Percentiles rank a stretch among this genome's conserved stretches.
These are phyloP conservation scores for Phocides pigmalion DNA, from an alignment of 1,140 invertebrate species.

Conservation along the genomic window DNA sequence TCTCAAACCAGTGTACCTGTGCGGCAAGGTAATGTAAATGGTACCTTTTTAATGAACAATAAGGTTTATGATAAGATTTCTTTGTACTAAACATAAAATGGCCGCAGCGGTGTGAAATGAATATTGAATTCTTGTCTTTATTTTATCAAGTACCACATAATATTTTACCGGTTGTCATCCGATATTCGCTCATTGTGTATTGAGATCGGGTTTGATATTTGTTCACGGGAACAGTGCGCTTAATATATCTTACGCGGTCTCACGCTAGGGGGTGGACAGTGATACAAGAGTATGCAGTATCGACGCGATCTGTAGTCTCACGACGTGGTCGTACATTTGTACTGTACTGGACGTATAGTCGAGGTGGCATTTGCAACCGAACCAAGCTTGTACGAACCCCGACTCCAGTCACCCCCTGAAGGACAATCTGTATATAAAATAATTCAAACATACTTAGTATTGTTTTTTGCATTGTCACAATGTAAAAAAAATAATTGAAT, in stretches of 20 bases:
- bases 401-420: no score
- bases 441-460: no score
- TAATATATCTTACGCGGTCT: not conserved
- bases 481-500: no score
- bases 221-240: conserved; percentile 5
- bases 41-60: conserved; percentile 3
- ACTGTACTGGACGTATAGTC: no score
- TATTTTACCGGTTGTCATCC: conserved; percentile 48
- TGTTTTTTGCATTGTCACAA: no score
- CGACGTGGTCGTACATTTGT: no score
- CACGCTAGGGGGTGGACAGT: not conserved
- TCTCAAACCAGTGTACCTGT: conserved; percentile 12
- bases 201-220: conserved; percentile 24
- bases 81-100: not conserved
- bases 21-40: conserved; percentile 23
- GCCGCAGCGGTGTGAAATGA: conserved; percentile 46
- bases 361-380: no score
- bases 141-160: conserved; percentile 39
- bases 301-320: not conserved
- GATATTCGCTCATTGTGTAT: conserved; percentile 39
- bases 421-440: no score
- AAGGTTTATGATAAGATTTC: not conserved
- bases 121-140: conserved; percentile 59
- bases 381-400: no score
- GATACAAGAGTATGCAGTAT: not conserved